phyloP scores from a whole-genome alignment of 2,888 invertebrate genomes.

The Timema cristinae region DNA sequence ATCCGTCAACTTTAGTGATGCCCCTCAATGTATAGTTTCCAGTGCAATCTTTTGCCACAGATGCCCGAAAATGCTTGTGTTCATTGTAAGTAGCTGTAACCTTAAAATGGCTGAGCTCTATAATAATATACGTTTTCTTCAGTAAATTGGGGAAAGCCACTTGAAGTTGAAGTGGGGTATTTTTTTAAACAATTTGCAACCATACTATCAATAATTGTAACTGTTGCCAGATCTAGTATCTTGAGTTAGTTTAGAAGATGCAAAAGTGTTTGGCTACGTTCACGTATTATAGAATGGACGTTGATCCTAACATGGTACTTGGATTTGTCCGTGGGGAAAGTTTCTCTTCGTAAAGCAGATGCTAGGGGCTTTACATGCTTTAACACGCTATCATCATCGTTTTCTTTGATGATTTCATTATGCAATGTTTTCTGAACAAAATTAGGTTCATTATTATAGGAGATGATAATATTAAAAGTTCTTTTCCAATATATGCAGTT shows the following conservation, averaged over 20 bases:
- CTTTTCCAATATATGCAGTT: not conserved
- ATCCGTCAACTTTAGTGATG: not conserved
- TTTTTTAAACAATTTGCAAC: not conserved
- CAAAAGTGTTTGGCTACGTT: not conserved
- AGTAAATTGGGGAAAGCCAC: not conserved
- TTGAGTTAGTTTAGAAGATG: not conserved
- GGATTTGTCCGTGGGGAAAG: not conserved
- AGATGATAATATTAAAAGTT: not conserved
- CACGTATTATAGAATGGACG: not conserved
- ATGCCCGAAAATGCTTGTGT: not conserved
- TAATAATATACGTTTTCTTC: not conserved
- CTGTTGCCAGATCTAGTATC: not conserved
- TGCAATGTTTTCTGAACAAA: not conserved
- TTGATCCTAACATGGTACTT: not conserved
- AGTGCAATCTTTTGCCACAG: not conserved
- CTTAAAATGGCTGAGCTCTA: not conserved
- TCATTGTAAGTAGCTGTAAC: slow-evolving; percentile 1
- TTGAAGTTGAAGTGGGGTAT: not conserved
- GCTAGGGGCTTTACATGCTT: not conserved
- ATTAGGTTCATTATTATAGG: not conserved
- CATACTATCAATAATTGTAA: not conserved
- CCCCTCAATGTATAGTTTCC: not conserved
- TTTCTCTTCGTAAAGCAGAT: not conserved
- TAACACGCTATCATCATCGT: not conserved
- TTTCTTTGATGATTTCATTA: not conserved